Conservation (phyloP, 2,888 invertebrate genomes). For the Ommatoiulus sabulosus region DNA sequence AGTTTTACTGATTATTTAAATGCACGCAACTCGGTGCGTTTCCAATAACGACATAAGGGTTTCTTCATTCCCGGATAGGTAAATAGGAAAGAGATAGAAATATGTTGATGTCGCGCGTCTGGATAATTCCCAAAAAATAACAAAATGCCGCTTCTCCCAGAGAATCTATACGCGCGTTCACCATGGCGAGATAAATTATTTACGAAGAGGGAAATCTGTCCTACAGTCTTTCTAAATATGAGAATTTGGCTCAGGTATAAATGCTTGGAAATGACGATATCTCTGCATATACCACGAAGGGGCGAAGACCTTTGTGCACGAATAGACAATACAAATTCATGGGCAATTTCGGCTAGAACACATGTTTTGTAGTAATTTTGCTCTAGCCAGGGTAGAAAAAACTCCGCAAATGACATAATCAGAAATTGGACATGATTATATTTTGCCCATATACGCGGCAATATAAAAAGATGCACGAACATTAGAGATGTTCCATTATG, state of each 20-base stretch:
- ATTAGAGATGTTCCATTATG: too few relatives aligned
- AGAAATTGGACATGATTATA: too few relatives aligned
- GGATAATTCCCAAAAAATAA: neutral
- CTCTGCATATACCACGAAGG: neutral
- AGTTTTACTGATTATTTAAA: neutral
- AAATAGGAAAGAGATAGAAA: neutral
- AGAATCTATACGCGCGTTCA: neutral
- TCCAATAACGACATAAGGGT: neutral
- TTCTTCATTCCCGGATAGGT: neutral
- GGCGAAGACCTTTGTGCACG: neutral
- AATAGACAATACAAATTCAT: too few relatives aligned
- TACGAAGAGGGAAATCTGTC: neutral
- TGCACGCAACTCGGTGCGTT: neutral
- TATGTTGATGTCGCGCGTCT: neutral
- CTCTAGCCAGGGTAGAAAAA: too few relatives aligned
- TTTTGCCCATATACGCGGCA: too few relatives aligned
- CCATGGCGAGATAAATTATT: neutral
- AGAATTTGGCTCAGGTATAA: neutral
- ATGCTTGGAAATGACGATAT: too few relatives aligned
- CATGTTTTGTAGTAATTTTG: too few relatives aligned
- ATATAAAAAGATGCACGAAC: too few relatives aligned
- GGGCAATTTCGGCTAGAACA: too few relatives aligned
- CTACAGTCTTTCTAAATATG: neutral
- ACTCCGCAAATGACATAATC: too few relatives aligned
- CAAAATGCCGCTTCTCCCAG: neutral